Evolutionary conservation across 2,888 invertebrate species (phyloP), one percentile per base, ranked within the genome.

Genomic region (Parthenolecanium corni): DNA sequence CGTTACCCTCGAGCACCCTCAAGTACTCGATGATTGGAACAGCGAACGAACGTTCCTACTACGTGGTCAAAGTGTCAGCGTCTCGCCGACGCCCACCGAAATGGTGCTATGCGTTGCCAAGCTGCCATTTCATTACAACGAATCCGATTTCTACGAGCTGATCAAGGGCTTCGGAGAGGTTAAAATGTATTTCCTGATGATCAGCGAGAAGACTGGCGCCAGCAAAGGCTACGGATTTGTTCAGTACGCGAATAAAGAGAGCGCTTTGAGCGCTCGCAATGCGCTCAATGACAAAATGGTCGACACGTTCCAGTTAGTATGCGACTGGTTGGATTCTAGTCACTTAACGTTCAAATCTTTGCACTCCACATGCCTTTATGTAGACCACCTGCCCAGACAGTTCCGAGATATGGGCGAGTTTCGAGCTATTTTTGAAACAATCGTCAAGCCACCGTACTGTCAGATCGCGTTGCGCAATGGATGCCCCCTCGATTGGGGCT

Each of bases 201-300:
- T 73, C 67, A 73, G 74, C 67, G 74, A 75, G 66, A 71, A 72
- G 67, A 73, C 73, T 67, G 77, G 78, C 74, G 72, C 73, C 40
- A 76, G 74, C 69, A 78, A 78, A 69, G 78, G 78, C 14, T 79
- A 79, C 70, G 79, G 78, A 2, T 76, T 79, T 69, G 77, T 79
- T 24, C 77, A 78, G 68, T 79, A 75, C 70, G 70, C 72, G 38
- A 74, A 73, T 57, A 75, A 75, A 66, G 78, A 77, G 66, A 72
- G 74, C 56, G 75, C 76, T 2, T 70, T 74, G 20, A 73, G 75
- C 64, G 78, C 77, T n/a, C 74, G 75, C 66, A 72, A 72, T 62
- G 64, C 66, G 38, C 64, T 77, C 56, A 77, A 78, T 65, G 74
- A 75, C 58, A 71, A 72, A 58, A 69, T 71, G 46, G 68, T 76